Base-by-base conservation (phyloP, 2,797 vertebrate species). In the Typhlichthys subterraneus region DNA sequence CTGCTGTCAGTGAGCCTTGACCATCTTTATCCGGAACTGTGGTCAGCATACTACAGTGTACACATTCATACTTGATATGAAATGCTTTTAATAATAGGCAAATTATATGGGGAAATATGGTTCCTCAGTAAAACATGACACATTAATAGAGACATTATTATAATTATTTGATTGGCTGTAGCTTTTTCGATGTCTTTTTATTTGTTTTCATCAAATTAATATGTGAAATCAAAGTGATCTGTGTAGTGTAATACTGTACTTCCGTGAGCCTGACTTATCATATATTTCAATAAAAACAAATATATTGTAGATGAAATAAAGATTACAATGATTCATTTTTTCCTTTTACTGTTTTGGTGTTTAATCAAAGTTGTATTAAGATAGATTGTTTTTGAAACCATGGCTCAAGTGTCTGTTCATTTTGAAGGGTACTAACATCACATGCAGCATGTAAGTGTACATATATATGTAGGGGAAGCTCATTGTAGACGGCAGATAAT, bases 401-500 rank as follows among this genome's bases (percentile, higher is more conserved):
- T 54, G 23, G 23, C 31, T 54, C 53, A 54, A 5, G 53, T 54
- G 23, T 29, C 52, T 12, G 11, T 12, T 29, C 19, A 53, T 29
- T 12, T 31, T 29, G 53, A 29, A 13, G 23, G 11, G 4, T 12
- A 2, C 13, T 57, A 57, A 57, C 3, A 2, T 9, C 9, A 38
- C 10, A 14, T 29, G 10, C 15, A 12, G 6, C 4, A 56, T 4
- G 8, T 5, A 2, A 23, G 23, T 23, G 23, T 23, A 23, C 0
- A 2, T 1, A 1, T 2, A 8, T 45, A 14, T 38, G 82, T 82
- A 85, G 88, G 76, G 85, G 88, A 91, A 92, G 89, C 87, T 90
- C 76, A 90, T 87, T 86, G 89, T 74, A 87, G 94, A 94, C 92
- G 92, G 91, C 29, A 94, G 93, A 0, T 13, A 15, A 93, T 45